These are phyloP conservation scores for Drosophila bocqueti DNA, from an alignment of 1,140 invertebrate species.

Conservation along the genomic window DNA sequence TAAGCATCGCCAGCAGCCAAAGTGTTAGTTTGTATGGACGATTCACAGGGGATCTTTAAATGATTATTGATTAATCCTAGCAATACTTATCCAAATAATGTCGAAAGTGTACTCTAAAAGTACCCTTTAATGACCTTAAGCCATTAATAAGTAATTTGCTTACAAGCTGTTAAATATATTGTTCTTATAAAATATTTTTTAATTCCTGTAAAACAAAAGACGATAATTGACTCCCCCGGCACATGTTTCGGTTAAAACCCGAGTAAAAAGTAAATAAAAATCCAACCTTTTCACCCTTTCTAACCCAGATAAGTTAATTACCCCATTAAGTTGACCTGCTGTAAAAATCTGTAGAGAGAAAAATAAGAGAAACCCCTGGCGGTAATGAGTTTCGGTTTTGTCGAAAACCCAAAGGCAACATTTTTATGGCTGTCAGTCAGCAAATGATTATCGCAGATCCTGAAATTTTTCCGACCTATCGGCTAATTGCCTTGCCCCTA, in stretches of 20 bases:
- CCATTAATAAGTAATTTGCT: neutral
- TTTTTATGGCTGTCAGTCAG: slow-evolving; percentile 49
- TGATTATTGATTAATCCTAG: neutral
- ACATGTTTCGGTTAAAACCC: slow-evolving; percentile 5
- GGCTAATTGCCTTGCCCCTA: slow-evolving; percentile 72
- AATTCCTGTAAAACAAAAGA: neutral
- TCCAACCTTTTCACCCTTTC: slow-evolving; percentile 21
- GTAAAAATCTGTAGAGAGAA: slow-evolving; percentile 16
- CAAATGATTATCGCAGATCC: slow-evolving; percentile 53
- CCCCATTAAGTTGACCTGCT: slow-evolving; percentile 48
- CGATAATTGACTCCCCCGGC: slow-evolving; percentile 5
- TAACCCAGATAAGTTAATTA: slow-evolving; percentile 48
- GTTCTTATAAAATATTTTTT: neutral
- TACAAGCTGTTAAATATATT: neutral
- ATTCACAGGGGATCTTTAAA: slow-evolving; percentile 3
- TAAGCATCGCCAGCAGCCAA: slow-evolving; percentile 11
- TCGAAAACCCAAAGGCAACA: neutral
- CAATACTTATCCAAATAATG: neutral
- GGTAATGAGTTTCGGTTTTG: slow-evolving; percentile 35
- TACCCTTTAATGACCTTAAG: neutral
- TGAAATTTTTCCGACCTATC: slow-evolving; percentile 46
- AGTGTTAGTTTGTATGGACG: slow-evolving; percentile 51
- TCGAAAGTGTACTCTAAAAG: neutral
- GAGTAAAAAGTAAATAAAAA: slow-evolving; percentile 23
- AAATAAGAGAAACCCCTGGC: neutral